Evolutionary conservation across 2,888 invertebrate species (phyloP), one percentile per base, ranked within the genome.

Genomic region (Diplazon laetatorius): DNA sequence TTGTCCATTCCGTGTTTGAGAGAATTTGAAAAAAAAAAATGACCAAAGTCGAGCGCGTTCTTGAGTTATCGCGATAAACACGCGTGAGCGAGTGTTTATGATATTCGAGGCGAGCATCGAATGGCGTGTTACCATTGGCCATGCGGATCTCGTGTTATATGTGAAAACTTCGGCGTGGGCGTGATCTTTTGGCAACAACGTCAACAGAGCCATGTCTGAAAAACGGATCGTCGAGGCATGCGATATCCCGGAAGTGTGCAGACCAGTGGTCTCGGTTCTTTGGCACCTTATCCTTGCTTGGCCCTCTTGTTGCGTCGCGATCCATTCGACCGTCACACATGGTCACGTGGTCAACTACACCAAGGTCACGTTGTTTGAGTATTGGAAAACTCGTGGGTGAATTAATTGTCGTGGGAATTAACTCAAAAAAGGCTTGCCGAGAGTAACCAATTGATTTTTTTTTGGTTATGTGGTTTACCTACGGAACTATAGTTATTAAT

Each of bases 161-260:
- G 66, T n/a, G 72, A 77, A 77, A 68, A 77, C 68, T 68, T 68
- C 44, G 75, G n/a, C 70, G 75, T 78, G 78, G 75, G 78, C 60
- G 59, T 63, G 35, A 44, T 71, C 59, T 68, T 37, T 65, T 75
- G 78, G 78, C 75, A 75, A 18, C 65, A 18, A 22, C 52, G 39
- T 25, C 52, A 42, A 60, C 39, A 18, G 12, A 50, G 48, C 30
- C 22, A 46, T 77, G 62, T 73, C 73, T 57, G 62, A 69, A 77
- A 73, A 69, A n/a, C 77, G 73, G 73, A 62, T 68, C 25, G 22
- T n/a, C 62, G 42, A 22, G 55, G 52, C 57, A 72, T 55, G 66
- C 70, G 76, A 76, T 76, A 76, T 22, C 76, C 72, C 76, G 73
- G 77, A 77, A 73, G 63, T 72, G 68, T n/a, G n/a, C n/a, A n/a